Conservation (phyloP, 2,113 vertebrate species). For the Corydoras sp. region DNA sequence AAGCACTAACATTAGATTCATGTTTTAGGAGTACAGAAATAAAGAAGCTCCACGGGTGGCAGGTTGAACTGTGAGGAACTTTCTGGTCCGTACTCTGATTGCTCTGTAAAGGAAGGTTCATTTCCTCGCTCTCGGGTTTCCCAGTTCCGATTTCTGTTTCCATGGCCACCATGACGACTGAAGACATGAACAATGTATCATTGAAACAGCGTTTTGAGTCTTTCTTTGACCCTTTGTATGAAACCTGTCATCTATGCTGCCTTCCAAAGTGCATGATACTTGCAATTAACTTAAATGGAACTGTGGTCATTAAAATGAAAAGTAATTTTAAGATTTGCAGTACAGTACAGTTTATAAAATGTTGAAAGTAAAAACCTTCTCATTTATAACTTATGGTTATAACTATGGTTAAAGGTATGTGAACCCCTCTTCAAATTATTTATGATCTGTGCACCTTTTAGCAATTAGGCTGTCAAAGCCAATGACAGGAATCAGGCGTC, state of each 20-base stretch:
- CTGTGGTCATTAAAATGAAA: neutral
- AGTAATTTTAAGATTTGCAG: neutral
- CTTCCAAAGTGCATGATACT: neutral
- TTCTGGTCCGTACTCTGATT: constrained; percentile 46
- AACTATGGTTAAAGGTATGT: no score
- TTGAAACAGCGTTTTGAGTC: constrained; percentile 51
- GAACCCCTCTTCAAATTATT: no score
- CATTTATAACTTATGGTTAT: no score
- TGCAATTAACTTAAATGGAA: neutral
- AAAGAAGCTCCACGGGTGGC: constrained; percentile 18
- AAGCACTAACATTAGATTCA: constrained; percentile 53
- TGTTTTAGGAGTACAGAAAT: constrained; percentile 40
- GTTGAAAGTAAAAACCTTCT: neutral
- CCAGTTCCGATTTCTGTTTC: constrained; percentile 69
- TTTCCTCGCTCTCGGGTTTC: constrained; percentile 65
- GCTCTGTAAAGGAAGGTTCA: constrained; percentile 47
- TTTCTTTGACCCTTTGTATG: constrained; percentile 39
- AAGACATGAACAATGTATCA: constrained; percentile 55
- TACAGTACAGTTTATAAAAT: neutral
- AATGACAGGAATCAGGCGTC: no score
- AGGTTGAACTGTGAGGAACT: constrained; percentile 29
- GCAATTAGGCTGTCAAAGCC: no score
- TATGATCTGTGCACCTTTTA: no score
- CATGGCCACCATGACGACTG: constrained; percentile 59
- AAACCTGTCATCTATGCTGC: constrained; percentile 5